Evolutionary conservation across 2,888 invertebrate species (phyloP).

Genomic region (Acronicta aceris): DNA sequence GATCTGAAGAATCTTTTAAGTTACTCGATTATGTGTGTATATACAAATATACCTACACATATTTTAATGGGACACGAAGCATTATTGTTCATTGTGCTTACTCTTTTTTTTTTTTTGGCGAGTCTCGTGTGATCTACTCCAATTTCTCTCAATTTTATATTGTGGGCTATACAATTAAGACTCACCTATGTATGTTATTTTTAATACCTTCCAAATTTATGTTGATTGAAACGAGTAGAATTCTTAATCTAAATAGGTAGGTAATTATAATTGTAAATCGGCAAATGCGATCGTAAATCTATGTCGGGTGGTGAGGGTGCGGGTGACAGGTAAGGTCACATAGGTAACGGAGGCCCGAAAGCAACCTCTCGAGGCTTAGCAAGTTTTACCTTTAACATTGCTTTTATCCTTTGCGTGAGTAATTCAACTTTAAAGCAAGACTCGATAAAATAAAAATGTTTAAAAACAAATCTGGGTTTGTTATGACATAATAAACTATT

Average conservation of each 20-base stretch:
- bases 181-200: no score
- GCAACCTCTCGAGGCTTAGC: slow-evolving; percentile 38
- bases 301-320: slow-evolving; percentile 40
- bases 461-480: neutral
- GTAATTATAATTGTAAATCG: slow-evolving; percentile 58
- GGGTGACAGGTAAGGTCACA: slow-evolving; percentile 64
- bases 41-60: no score
- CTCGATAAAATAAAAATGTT: slow-evolving; percentile 7
- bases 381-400: slow-evolving; percentile 40
- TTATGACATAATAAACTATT: no score
- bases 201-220: slow-evolving; percentile 24
- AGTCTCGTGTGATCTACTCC: no score
- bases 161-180: no score
- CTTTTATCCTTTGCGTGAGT: slow-evolving; percentile 46
- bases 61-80: no score
- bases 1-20: no score
- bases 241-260: slow-evolving; percentile 53
- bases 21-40: no score
- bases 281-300: slow-evolving; percentile 39
- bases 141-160: no score
- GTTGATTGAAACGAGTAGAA: slow-evolving; percentile 15
- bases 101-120: no score
- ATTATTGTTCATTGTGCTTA: no score
- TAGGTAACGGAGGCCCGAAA: slow-evolving; percentile 51
- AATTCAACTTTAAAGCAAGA: slow-evolving; percentile 24